Conservation (phyloP, 2,888 invertebrate genomes). For the Heliconius cydno region DNA sequence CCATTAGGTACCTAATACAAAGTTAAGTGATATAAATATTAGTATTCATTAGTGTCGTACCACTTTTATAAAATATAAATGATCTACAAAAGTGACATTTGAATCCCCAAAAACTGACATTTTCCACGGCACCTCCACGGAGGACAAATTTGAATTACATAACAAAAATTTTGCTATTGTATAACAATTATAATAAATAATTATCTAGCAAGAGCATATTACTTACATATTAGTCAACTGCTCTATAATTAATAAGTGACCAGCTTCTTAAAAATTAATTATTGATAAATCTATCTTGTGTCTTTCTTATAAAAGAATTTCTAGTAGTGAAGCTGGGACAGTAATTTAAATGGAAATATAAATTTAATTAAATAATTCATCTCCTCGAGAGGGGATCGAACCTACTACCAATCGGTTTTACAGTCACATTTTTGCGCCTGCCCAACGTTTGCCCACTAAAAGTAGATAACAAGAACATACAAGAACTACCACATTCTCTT, state of each 20-base stretch:
- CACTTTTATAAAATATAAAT: background rate
- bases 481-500: no score
- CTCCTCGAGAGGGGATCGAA: no score
- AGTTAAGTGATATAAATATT: background rate
- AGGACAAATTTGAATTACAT: background rate
- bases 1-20: background rate
- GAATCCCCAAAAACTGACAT: background rate
- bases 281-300: background rate
- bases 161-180: background rate
- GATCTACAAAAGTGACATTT: background rate
- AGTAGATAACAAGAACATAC: no score
- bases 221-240: background rate
- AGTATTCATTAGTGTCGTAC: no score
- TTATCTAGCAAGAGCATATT: background rate
- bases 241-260: background rate
- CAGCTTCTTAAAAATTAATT: background rate
- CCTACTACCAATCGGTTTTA: no score
- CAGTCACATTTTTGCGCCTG: no score
- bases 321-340: no score
- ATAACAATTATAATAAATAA: background rate
- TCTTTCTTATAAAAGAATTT: background rate
- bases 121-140: background rate
- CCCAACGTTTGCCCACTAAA: no score
- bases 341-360: no score
- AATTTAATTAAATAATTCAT: no score